Base-by-base conservation (phyloP, 1,140 invertebrate species). In the Aphis gossypii region DNA sequence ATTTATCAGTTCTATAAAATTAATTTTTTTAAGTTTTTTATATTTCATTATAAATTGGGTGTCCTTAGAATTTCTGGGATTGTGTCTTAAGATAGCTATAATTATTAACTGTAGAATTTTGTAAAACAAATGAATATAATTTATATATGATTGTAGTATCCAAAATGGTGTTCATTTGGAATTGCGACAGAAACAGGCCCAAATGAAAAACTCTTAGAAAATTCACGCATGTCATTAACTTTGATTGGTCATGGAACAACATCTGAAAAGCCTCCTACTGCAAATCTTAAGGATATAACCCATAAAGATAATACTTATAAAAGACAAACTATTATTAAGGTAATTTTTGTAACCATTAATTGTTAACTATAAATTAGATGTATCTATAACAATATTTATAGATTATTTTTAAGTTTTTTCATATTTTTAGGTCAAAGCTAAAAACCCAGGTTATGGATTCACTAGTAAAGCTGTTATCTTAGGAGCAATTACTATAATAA, bases 401-500 rank as follows among this genome's bases (percentile, higher is more conserved):
- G 14, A n/a, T 5, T 18, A n/a, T 76, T 5, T 18, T 25, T 84
- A 9, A 25, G 11, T n/a, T 35, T 87, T 30, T 87, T 87, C 21
- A 41, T 87, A 18, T 88, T 94, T 94, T 89, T 68, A 95, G 95
- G 95, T 97, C 41, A 95, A 95, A 3, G 97, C 96, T 38, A 94
- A 94, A 92, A 97, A 98, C 96, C 97, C 98, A 41, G 98, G 97
- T 86, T 99, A 99, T 96, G 97, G 97, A 9, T 96, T 97, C 2
- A 99, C 98, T 6, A 97, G 97, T 83, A 96, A 96, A 38, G 96
- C 96, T 87, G 95, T 98, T 94, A 94, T 99, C 5, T 96, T 97
- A 93, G 96, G 97, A 89, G 98, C 97, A 1, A 94, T 98, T 86
- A 97, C 96, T 30, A 96, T 99, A 94, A 95, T 99, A 1, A 96